phyloP scores from a whole-genome alignment of 2,888 invertebrate species.

The Xanthorhoe spadicearia region DNA sequence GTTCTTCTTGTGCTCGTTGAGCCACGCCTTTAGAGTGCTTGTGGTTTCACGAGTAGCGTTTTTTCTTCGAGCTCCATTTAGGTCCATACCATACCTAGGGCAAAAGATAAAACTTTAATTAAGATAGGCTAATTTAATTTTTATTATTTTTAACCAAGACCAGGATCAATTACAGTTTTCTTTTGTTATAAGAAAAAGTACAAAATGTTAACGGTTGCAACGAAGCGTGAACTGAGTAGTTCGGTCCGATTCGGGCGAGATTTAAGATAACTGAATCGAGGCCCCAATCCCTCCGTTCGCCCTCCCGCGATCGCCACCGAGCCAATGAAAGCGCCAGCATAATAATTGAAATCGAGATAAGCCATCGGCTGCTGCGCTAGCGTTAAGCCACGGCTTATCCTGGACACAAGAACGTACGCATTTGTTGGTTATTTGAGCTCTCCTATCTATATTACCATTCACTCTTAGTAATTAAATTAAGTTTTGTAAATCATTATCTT shows the following conservation, averaged over 20 bases:
- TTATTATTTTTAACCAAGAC: not conserved
- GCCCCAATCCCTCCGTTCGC: constrained; percentile 67
- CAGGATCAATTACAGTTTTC: constrained; percentile 6
- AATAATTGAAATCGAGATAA: constrained; percentile 84
- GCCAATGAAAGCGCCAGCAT: constrained; percentile 80
- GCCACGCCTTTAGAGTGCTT: constrained; percentile 98
- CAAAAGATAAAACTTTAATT: constrained; percentile 48
- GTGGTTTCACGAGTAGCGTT: constrained; percentile 99
- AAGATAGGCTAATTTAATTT: not conserved
- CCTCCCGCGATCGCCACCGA: constrained; percentile 63
- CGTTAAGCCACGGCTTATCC: constrained; percentile 80
- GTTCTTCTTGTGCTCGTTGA: constrained; percentile 99
- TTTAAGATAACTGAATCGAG: constrained; percentile 74
- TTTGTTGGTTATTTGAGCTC: constrained; percentile 71
- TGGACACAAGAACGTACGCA: constrained; percentile 70
- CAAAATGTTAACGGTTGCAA: constrained; percentile 51
- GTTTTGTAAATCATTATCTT: not conserved
- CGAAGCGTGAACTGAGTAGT: constrained; percentile 68
- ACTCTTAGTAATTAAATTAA: constrained; percentile 51
- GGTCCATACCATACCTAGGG: constrained; percentile 96
- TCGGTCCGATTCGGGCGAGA: constrained; percentile 73
- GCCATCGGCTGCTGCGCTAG: constrained; percentile 76
- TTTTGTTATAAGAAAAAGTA: constrained; percentile 22
- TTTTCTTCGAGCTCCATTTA: constrained; percentile 97
- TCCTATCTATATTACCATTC: constrained; percentile 72